Base-by-base conservation (phyloP, 2,888 invertebrate species). In the Lordiphosa fenestrarum region DNA sequence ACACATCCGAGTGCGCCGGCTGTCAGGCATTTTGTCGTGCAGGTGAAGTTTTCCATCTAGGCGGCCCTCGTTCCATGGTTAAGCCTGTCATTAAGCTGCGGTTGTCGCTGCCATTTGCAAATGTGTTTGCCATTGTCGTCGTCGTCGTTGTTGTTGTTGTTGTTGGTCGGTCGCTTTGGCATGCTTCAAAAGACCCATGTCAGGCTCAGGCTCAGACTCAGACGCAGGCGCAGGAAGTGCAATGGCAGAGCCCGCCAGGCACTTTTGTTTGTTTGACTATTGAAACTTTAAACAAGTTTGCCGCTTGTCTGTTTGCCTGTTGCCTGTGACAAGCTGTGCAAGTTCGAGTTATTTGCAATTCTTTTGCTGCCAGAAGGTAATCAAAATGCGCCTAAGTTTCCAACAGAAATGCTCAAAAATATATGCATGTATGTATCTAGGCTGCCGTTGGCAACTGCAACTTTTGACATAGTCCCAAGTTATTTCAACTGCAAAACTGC, bases 81-180 rank as follows among this genome's bases (percentile, higher is more conserved):
- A 71, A 65, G 72, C 57, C 69, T 78, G 82, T 82, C 77, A 78
- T 78, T 78, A 77, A 82, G 75, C 75, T 82, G 82, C 69, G 82
- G 77, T 78, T 82, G 69, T 71, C 59, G 65, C 75, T 82, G 78
- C 78, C 83, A 82, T 82, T 82, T 78, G 80, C 73, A 82, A 82
- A 78, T 80, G 80, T 82, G 80, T 82, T 78, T 74, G 72, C 67
- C 58, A 72, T 81, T 74, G 81, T 77, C 47, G 53, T 61, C 23
- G 38, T 42, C 61, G 42, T 25, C 61, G 42, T 25, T 38, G 19
- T 19, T 44, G 42, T 13, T 44, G 30, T 30, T 59, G 52, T 57
- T 80, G 69, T 60, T 71, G 62, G 66, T 69, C 69, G 71, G 52
- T 69, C 66, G 81, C 74, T 76, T 76, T 81, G 76, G 73, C 81